These are phyloP conservation scores for Pangasianodon hypophthalmus DNA, from an alignment of 2,113 vertebrate genomes.

Conservation along the genomic window DNA sequence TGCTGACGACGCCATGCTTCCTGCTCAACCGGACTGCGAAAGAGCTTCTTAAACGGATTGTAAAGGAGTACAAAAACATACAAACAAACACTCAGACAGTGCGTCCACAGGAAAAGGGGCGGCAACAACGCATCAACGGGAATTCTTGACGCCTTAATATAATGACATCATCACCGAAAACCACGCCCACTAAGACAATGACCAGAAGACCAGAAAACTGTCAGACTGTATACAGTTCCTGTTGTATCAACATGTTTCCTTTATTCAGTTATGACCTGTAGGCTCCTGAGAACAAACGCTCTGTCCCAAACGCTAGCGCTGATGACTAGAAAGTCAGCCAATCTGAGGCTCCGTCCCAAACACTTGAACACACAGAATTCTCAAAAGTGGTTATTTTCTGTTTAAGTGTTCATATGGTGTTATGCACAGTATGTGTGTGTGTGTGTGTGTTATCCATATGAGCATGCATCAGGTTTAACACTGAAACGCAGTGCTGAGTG, in stretches of 20 bases:
- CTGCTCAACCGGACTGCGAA: conserved; percentile 12
- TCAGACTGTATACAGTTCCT: conserved; percentile 70
- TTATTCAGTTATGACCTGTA: conserved; percentile 46
- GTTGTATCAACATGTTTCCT: conserved; percentile 70
- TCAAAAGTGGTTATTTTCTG: neutral
- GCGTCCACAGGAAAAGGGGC: neutral
- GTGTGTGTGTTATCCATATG: neutral
- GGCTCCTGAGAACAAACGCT: neutral
- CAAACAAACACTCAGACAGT: neutral
- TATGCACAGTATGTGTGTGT: neutral
- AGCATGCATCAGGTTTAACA: neutral
- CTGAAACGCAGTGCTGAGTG: neutral
- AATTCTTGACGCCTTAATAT: conserved; percentile 66
- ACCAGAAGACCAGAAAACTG: conserved; percentile 81
- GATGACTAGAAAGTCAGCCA: neutral
- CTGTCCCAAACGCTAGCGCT: neutral
- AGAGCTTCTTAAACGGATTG: neutral
- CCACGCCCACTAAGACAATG: conserved; percentile 66
- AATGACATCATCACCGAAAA: conserved; percentile 55
- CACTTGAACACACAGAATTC: neutral
- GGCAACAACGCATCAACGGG: neutral
- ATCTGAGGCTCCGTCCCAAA: neutral
- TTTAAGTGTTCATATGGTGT: neutral
- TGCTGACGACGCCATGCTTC: conserved; percentile 58
- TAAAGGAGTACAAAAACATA: neutral